Evolutionary conservation across 2,888 invertebrate genomes (phyloP).

Genomic region (Stictocephala bisonia): DNA sequence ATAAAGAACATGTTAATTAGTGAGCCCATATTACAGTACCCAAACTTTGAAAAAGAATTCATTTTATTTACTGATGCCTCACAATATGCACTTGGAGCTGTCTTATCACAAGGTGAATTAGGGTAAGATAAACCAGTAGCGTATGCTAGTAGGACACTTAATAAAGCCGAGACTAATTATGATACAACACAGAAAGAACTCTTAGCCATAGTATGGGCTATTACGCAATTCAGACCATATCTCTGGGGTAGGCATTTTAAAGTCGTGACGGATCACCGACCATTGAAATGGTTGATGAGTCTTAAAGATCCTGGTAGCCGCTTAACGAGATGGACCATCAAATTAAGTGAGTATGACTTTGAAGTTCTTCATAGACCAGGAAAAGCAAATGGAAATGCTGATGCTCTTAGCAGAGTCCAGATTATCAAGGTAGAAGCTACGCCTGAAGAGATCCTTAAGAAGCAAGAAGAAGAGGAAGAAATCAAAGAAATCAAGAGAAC

Average conservation of each 20-base stretch:
- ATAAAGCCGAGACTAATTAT: constrained; percentile 59
- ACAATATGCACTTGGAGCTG: constrained; percentile 59
- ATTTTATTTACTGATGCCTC: constrained; percentile 61
- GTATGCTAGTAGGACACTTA: constrained; percentile 57
- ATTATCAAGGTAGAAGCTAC: constrained; percentile 10
- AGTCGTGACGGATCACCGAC: constrained; percentile 64
- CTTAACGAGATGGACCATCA: constrained; percentile 62
- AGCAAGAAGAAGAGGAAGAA: constrained; percentile 23
- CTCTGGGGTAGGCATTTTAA: constrained; percentile 62
- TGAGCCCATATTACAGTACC: constrained; percentile 46
- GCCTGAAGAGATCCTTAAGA: constrained; percentile 8
- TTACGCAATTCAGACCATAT: constrained; percentile 60
- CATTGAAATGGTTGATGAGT: constrained; percentile 62
- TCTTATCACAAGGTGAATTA: constrained; percentile 60
- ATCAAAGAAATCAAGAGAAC: background rate
- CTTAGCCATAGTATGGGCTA: constrained; percentile 60
- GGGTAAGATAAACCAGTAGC: constrained; percentile 58
- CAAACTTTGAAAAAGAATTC: constrained; percentile 59
- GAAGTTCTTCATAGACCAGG: constrained; percentile 18
- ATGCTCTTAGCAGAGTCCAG: constrained; percentile 17
- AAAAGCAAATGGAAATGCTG: constrained; percentile 17
- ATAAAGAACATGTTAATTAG: constrained; percentile 42
- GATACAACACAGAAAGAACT: constrained; percentile 60
- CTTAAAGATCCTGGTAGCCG: constrained; percentile 63
- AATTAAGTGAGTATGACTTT: constrained; percentile 61